Base-by-base conservation (phyloP, 2,113 vertebrate species). In the Atherinomorus stipes region DNA sequence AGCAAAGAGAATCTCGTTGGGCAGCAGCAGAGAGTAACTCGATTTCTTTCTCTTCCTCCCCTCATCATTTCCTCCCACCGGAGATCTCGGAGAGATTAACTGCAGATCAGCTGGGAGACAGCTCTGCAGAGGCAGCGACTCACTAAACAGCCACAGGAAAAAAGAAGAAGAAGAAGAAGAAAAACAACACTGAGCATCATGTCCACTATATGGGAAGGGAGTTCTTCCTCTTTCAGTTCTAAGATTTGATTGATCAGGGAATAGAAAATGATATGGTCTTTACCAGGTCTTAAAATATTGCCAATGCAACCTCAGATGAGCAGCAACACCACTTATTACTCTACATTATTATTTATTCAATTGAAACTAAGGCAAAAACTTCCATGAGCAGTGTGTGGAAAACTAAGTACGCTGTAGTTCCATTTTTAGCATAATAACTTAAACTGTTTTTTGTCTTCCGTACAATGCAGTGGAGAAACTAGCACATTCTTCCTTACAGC, bases 61-160 rank as follows among this genome's bases (percentile, higher is more conserved):
- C 44, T 83, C 52, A 78, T 88, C 81, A 71, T 84, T 84, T 88
- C 71, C 87, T 89, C 75, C 87, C 88, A 78, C 61, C 26, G 44
- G 86, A 85, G 81, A 87, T 76, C 51, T 64, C 71, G 1, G 6
- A 66, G 67, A 89, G 77, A 92, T 90, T 84, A 86, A 85, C 57
- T 67, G 74, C 82, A 90, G 80, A 87, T 90, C 84, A 88, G 66
- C 63, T 65, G 71, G 74, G 81, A 86, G 78, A 73, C 64, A 74
- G 71, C 56, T 44, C 72, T 60, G 78, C 69, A 76, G 75, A 80
- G 76, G 74, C 80, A 71, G 52, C 70, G 65, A 47, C 68, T 80
- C 80, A 57, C 71, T 73, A 81, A 76, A 84, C 68, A 78, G 74
- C 58, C 71, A 53, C 73, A 73, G 38, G 9, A 34, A 34, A 6